Evolutionary conservation across 2,797 vertebrate genomes (phyloP), one percentile per base, ranked within the genome.

Genomic region (Amphiprion clarkii): DNA sequence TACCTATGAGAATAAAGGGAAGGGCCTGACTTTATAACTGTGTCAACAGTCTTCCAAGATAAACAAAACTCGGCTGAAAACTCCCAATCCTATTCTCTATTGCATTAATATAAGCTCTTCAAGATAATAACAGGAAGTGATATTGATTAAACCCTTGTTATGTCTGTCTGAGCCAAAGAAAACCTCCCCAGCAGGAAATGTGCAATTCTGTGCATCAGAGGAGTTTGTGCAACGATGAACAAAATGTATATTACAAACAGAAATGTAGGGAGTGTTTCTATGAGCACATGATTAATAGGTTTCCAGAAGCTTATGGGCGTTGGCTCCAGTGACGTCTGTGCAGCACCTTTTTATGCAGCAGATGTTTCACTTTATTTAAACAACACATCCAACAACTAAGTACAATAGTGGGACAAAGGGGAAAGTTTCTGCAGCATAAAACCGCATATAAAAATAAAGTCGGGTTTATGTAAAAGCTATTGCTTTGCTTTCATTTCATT

Each of bases 211-310:
- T 65, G 66, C 6, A 71, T 27, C n/a, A 49, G 19, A 63, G 56
- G 31, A 51, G 21, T 21, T 4, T 1, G 4, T 4, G 19, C 12
- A 2, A 33, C 14, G 21, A 29, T 7, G 39, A 65, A 59, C n/a
- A 42, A 53, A 27, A 51, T 23, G 9, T 14, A 44, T 68, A 56
- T 5, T n/a, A 3, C 3, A n/a, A 63, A 58, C 14, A 60, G 63
- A 67, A 81, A 71, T 78, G 44, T 17, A 67, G 71, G 85, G 74
- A 81, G 83, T 78, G 83, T 85, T 87, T 74, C 23, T 57, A 19
- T 11, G 27, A 48, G 49, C 11, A 48, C n/a, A 44, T 66, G 23
- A 71, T 27, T 23, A 52, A 79, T 3, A 54, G 33, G 46, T 73
- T n/a, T 51, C 36, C 21, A 14, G 2, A 66, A 33, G 60, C 56